Evolutionary conservation across 2,888 invertebrate genomes (phyloP).

Genomic region (Nineta flava): DNA sequence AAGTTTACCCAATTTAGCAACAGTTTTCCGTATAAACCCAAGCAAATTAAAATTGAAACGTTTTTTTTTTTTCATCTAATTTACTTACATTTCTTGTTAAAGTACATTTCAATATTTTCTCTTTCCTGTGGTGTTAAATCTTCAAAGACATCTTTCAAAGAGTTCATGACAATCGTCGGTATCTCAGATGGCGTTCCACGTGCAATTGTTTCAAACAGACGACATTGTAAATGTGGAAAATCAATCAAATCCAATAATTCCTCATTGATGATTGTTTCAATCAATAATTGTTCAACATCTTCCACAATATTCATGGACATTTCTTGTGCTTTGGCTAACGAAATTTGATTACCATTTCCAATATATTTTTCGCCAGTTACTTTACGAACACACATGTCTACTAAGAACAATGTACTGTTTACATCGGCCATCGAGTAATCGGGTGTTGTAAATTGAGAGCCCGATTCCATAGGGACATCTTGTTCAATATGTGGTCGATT

Average conservation of each 20-base stretch:
- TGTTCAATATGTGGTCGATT: not conserved
- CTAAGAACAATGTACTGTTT: not conserved
- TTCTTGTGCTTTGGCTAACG: not conserved
- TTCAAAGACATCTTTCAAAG: not conserved
- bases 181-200: not conserved
- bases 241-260: not conserved
- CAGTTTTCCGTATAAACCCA: too few species aligned
- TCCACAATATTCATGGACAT: not conserved
- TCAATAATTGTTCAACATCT: not conserved
- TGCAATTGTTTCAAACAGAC: not conserved
- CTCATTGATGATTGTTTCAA: not conserved
- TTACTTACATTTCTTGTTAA: not conserved
- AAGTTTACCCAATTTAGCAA: too few species aligned
- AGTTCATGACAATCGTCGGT: not conserved
- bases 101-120: not conserved
- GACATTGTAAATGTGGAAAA: not conserved
- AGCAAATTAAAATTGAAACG: too few species aligned
- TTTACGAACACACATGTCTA: not conserved
- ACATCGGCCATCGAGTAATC: not conserved
- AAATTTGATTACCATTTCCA: not conserved
- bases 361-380: conserved; percentile 1
- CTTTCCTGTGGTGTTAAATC: not conserved
- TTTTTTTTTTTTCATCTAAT: not conserved
- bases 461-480: not conserved
- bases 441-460: not conserved